Base-by-base conservation (phyloP, 2,113 vertebrate species). In the Plectropomus leopardus region DNA sequence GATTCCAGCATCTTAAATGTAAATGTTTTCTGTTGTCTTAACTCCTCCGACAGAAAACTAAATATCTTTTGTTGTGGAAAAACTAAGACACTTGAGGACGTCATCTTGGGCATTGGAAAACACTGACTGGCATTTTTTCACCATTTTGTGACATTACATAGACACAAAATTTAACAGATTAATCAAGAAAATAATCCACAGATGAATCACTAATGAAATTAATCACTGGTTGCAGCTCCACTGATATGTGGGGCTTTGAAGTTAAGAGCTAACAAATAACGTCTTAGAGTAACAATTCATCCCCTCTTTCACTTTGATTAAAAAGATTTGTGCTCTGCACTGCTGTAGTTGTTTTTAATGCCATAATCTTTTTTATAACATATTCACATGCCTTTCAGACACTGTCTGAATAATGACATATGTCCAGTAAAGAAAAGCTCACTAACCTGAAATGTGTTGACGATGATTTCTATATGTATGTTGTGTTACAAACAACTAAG, bases 361-460 rank as follows among this genome's bases (percentile, higher is more conserved):
- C 7, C 23, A 16, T 55, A 34, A 47, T 57, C 19, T 9, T 54
- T 4, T 64, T 64, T 32, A 21, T 24, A 4, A 32, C 13, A 54
- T 30, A 44, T 45, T 54, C n/a, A 5, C 16, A 48, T 40, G 40
- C 58, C 11, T 58, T 57, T 34, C 16, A 72, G 26, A 60, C n/a
- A 26, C 36, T 40, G 17, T 67, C 23, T 53, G 24, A 45, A 54
- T 23, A 16, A 7, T 48, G 19, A 51, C 3, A 36, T 10, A 32
- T 32, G 69, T 61, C 59, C 26, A 7, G 17, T 23, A 3, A 48
- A 30, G 53, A 28, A 45, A 70, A 71, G 48, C 48, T 71, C 55
- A 61, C 24, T 26, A 54, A 17, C 11, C 55, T 50, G 23, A 16
- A 59, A 17, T 50, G 30, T 51, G 54, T 34, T 40, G 36, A 40